A percentile compares a stretch with the other conserved stretches of the same genome.
Evolutionary conservation across 2,888 invertebrate species (phyloP).

Genomic region (Malthinus flaveolus): DNA sequence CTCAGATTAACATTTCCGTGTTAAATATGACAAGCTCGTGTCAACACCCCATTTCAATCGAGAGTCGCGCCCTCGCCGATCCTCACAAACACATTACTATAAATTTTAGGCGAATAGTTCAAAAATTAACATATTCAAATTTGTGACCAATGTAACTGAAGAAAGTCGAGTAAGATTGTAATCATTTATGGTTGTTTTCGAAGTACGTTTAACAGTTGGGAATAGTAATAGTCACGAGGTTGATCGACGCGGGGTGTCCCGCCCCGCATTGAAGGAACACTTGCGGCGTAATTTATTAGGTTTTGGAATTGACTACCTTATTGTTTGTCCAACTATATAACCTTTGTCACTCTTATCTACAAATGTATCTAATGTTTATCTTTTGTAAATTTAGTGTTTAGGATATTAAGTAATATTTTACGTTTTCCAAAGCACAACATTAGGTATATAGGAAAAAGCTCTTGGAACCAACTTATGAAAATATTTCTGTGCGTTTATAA

Average conservation of each 20-base stretch:
- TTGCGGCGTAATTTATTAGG: conserved; percentile 53
- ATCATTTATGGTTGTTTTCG: conserved; percentile 49
- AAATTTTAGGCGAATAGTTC: conserved; percentile 45
- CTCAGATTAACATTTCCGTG: conserved; percentile 41
- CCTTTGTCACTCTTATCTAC: conserved; percentile 55
- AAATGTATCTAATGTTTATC: conserved; percentile 53
- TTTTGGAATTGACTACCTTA: conserved; percentile 53
- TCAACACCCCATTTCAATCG: conserved; percentile 52
- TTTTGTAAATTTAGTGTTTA: conserved; percentile 55
- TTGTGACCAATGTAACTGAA: conserved; percentile 41
- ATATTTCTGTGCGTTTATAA: conserved; percentile 4
- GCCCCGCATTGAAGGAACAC: conserved; percentile 45
- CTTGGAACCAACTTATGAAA: background rate
- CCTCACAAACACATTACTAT: conserved; percentile 48
- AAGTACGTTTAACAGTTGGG: conserved; percentile 39
- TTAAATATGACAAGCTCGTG: conserved; percentile 50
- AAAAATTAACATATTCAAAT: conserved; percentile 51
- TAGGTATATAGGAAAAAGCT: background rate
- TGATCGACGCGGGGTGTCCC: conserved; percentile 42
- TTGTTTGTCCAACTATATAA: conserved; percentile 55
- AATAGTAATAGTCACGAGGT: conserved; percentile 41
- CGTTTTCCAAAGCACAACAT: conserved; percentile 5
- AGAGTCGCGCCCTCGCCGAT: conserved; percentile 45
- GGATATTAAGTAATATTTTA: conserved; percentile 49
- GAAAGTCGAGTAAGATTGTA: conserved; percentile 47